Conservation (phyloP, 2,888 invertebrate species). For the Pasiphila rectangulata region DNA sequence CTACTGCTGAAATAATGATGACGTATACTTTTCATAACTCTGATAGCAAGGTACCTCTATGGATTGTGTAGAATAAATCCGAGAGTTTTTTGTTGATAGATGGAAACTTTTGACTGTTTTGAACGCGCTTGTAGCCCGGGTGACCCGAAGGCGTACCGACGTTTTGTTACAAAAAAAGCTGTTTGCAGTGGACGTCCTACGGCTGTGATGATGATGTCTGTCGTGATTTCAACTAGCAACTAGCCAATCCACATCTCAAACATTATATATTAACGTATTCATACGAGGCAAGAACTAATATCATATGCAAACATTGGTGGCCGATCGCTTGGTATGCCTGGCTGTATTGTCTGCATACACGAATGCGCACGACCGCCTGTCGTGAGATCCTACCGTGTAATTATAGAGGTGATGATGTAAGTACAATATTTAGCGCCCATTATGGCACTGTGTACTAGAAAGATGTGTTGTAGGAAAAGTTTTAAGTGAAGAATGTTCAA, state of each 20-base stretch:
- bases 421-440: slow-evolving; percentile 12
- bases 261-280: not conserved
- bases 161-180: no score
- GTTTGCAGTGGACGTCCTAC: not conserved
- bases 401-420: slow-evolving; percentile 18
- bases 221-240: not conserved
- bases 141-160: no score
- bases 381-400: slow-evolving; percentile 28
- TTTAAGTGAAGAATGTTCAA: not conserved
- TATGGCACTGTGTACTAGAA: not conserved
- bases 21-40: no score
- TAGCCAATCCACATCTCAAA: no score
- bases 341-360: slow-evolving; percentile 25
- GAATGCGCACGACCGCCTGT: slow-evolving; percentile 28
- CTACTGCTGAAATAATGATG: no score
- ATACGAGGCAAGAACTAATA: not conserved
- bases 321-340: slow-evolving; percentile 32
- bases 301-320: slow-evolving; percentile 22
- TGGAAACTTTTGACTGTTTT: no score
- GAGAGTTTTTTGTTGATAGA: no score
- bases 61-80: no score
- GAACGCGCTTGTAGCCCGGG: no score
- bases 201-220: not conserved
- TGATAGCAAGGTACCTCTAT: no score
- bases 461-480: not conserved